Percentiles rank a stretch among this genome's conserved stretches.
These are phyloP conservation scores for Acheta domesticus DNA, from an alignment of 2,888 invertebrate genomes.

Conservation along the genomic window DNA sequence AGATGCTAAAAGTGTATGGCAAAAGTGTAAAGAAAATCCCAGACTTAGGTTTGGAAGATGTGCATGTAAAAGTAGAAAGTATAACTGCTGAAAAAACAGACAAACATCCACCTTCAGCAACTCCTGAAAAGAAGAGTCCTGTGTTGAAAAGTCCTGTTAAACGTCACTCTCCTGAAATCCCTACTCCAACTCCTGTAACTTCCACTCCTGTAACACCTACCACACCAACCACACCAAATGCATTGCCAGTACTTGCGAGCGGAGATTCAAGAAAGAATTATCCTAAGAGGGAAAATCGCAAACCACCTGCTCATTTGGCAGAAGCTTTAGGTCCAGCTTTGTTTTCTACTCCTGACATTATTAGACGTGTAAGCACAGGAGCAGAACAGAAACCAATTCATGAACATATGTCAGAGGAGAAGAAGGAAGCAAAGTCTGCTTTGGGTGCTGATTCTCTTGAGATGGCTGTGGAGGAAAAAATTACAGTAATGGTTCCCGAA, in stretches of 20 bases:
- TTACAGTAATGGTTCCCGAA: not conserved
- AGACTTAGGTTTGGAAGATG: not conserved
- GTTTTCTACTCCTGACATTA: slow-evolving; percentile 76
- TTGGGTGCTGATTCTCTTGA: not conserved
- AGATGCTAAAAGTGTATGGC: slow-evolving; percentile 23
- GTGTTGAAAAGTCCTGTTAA: slow-evolving; percentile 39
- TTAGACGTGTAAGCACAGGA: slow-evolving; percentile 56
- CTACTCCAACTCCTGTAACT: slow-evolving; percentile 20
- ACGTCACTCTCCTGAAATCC: slow-evolving; percentile 28
- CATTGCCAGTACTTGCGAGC: slow-evolving; percentile 34
- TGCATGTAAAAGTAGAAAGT: not conserved
- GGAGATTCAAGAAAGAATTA: slow-evolving; percentile 36
- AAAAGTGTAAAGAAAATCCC: slow-evolving; percentile 27
- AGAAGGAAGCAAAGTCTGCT: not conserved
- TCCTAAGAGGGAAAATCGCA: slow-evolving; percentile 50
- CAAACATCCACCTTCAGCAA: slow-evolving; percentile 24
- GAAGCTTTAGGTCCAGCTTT: slow-evolving; percentile 58
- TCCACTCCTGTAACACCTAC: slow-evolving; percentile 28
- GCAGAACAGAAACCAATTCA: slow-evolving; percentile 22
- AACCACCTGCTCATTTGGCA: slow-evolving; percentile 59
- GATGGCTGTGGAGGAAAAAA: slow-evolving; percentile 5
- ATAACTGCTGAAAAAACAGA: slow-evolving; percentile 12
- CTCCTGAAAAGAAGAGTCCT: slow-evolving; percentile 44
- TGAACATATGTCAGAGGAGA: not conserved
- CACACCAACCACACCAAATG: slow-evolving; percentile 37